Conservation (phyloP, 2,888 invertebrate genomes). For the Serripes groenlandicus region DNA sequence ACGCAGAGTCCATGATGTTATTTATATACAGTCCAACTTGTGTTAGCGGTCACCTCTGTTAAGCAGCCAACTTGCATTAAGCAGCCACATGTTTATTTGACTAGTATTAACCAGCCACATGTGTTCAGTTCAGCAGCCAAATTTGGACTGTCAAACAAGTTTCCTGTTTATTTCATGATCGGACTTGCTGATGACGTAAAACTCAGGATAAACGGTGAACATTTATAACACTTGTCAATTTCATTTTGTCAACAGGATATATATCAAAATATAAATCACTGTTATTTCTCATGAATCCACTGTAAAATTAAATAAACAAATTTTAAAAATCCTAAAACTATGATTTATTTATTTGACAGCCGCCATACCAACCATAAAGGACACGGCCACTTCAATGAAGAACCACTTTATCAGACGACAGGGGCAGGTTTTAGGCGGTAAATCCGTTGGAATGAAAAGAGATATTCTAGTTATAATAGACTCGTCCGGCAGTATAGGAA, state of each 20-base stretch:
- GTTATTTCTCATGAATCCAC: too few relatives aligned
- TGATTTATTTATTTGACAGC: too few relatives aligned
- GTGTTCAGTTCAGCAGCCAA: background rate
- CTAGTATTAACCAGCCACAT: too few relatives aligned
- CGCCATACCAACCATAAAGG: background rate
- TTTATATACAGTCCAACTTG: too few relatives aligned
- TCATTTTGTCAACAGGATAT: too few relatives aligned
- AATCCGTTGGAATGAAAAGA: slow-evolving; percentile 5
- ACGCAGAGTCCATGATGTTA: too few relatives aligned
- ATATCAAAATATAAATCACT: too few relatives aligned
- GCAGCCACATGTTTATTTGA: too few relatives aligned
- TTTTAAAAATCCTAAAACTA: too few relatives aligned
- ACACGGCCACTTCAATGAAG: background rate
- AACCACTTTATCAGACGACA: slow-evolving; percentile 2
- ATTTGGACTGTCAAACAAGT: background rate
- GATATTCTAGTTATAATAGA: slow-evolving; percentile 21
- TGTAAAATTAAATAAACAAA: too few relatives aligned
- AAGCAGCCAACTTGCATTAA: too few relatives aligned
- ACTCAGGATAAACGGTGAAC: background rate
- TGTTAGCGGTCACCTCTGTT: too few relatives aligned
- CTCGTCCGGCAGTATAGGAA: slow-evolving; percentile 13
- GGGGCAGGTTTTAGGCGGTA: background rate
- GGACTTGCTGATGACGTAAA: background rate
- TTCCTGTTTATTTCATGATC: background rate
- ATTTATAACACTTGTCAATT: background rate